A percentile compares a stretch with the other conserved stretches of the same genome.
Conservation (phyloP, 1,140 invertebrate genomes). For the Aphelinus certus region DNA sequence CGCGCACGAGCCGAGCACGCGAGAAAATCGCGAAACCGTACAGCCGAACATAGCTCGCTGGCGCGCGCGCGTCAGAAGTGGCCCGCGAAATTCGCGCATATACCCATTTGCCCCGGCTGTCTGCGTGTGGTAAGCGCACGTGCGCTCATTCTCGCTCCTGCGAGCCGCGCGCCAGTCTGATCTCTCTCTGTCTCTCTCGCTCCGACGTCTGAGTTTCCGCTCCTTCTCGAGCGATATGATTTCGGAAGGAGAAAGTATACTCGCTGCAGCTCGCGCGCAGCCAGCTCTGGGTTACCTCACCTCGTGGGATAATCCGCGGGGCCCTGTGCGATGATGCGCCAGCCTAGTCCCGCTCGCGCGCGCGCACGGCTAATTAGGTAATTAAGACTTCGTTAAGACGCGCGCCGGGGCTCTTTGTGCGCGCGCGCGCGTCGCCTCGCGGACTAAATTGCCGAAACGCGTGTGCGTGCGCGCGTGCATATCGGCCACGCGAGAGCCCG, state of each 20-base stretch:
- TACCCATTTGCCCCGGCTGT: too few species aligned
- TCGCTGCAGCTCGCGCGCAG: conserved; percentile 44
- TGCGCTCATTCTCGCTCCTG: too few species aligned
- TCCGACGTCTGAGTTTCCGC: too few species aligned
- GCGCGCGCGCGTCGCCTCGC: background rate
- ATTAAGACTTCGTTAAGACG: conserved; percentile 58
- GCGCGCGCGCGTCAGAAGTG: too few species aligned
- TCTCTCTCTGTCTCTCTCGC: too few species aligned
- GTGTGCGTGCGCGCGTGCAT: background rate
- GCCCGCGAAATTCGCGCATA: too few species aligned
- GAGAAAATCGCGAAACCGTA: too few species aligned
- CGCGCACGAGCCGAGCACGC: too few species aligned
- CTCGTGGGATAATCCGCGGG: conserved; percentile 54
- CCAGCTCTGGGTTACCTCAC: conserved; percentile 55
- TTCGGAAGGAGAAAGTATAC: conserved; percentile 31
- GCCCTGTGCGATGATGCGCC: background rate
- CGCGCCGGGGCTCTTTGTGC: conserved; percentile 21
- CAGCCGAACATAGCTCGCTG: too few species aligned
- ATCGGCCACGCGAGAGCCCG: background rate
- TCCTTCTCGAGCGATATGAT: too few species aligned
- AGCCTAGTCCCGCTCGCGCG: conserved; percentile 30
- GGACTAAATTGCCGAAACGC: conserved; percentile 10
- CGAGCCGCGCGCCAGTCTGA: too few species aligned
- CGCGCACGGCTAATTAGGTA: conserved; percentile 59
- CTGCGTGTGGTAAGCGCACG: too few species aligned